Evolutionary conservation across 2,888 invertebrate species (phyloP).

Genomic region (Orthosia gracilis): DNA sequence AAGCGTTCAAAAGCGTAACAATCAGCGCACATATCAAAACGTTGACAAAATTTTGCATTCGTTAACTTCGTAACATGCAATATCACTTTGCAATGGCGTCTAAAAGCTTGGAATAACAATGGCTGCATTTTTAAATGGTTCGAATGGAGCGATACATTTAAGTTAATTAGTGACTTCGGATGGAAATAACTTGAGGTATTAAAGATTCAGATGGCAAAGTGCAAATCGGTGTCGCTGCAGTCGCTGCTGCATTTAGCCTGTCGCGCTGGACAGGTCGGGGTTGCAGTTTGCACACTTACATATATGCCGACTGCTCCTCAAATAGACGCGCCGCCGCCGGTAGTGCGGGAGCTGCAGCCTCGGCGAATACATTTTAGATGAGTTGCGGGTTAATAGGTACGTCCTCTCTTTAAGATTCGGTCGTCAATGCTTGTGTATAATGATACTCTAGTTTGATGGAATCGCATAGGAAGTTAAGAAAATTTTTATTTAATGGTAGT

Average conservation of each 20-base stretch:
- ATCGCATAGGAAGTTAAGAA: too few relatives aligned
- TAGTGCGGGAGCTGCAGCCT: constrained; percentile 66
- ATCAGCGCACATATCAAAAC: constrained; percentile 43
- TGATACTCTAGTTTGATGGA: background rate
- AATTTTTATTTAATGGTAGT: background rate
- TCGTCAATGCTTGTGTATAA: background rate
- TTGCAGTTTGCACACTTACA: constrained; percentile 67
- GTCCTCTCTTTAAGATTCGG: background rate
- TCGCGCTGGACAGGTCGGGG: constrained; percentile 77
- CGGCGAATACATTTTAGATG: constrained; percentile 3
- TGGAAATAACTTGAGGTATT: constrained; percentile 83
- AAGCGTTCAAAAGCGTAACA: constrained; percentile 38
- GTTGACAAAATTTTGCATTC: constrained; percentile 43
- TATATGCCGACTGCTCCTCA: constrained; percentile 74
- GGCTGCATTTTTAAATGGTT: constrained; percentile 63
- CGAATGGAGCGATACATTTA: constrained; percentile 65
- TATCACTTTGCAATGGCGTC: constrained; percentile 49
- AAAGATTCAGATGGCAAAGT: constrained; percentile 88
- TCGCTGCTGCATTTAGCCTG: constrained; percentile 83
- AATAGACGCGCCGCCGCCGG: constrained; percentile 76
- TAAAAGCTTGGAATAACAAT: constrained; percentile 51
- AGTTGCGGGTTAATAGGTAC: background rate
- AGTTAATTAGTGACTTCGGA: constrained; percentile 83
- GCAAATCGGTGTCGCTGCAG: constrained; percentile 88
- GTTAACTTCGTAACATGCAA: constrained; percentile 51